Base-by-base conservation (phyloP, 2,113 vertebrate genomes). In the Marmota flaviventris region DNA sequence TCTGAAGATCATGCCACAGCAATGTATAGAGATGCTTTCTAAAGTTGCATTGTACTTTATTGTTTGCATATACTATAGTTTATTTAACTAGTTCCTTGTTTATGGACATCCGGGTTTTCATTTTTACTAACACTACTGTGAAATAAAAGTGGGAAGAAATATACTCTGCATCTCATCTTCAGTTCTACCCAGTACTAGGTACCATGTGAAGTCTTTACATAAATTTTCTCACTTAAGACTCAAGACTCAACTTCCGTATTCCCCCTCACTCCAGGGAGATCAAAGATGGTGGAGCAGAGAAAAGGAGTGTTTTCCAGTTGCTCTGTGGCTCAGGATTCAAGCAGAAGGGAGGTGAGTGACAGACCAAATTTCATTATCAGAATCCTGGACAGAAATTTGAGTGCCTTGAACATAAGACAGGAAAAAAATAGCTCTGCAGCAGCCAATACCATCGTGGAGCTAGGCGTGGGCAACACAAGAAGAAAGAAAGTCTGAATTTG, bases 111-210 rank as follows among this genome's bases (percentile, higher is more conserved):
- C 53, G n/a, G 42, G 4, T 73, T 88, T 63, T 75, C 10, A 3
- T 18, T 75, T 9, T 75, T 39, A 77, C 63, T 56, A 85, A 93
- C 63, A 29, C 39, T 90, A n/a, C 34, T 90, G 77, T 61, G 61
- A 61, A 93, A 87, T 94, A 56, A 56, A 89, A 85, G 56, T 91
- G 24, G n/a, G 39, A 58, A 77, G 37, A 86, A 76, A 93, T 85
- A 45, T 34, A 65, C 29, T 45, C 29, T 69, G 29, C n/a, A 29
- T 25, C 22, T 37, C n/a, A 29, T 25, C 32, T 37, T 83, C 42
- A 86, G 69, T 5, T 91, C 79, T 77, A 70, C 73, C 58, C 75
- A 53, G 6, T 76, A 81, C 37, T 11, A 27, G 24, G n/a, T 34
- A 61, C 87, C 67, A 14, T 67, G 29, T 4, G 8, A 88, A 93